Conservation (phyloP, 2,888 invertebrate genomes). For the Pollenia amentaria region DNA sequence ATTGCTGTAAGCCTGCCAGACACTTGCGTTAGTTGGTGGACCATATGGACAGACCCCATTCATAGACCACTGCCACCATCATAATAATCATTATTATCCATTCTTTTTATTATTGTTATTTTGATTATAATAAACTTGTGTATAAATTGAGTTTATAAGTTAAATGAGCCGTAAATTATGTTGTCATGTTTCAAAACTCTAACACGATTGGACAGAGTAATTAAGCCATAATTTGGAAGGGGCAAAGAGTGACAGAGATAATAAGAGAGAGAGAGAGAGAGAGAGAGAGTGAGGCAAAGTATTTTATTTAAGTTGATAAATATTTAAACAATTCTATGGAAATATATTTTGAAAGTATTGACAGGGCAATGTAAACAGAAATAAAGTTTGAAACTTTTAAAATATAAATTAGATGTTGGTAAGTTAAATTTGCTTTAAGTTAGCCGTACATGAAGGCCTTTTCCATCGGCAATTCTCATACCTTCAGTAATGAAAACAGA, state of each 20-base stretch:
- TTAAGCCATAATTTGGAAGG: constrained; percentile 54
- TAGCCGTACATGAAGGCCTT: no score
- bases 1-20: constrained; percentile 30
- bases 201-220: constrained; percentile 69
- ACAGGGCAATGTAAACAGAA: background rate
- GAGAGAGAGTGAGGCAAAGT: background rate
- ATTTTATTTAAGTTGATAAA: constrained; percentile 20
- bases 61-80: constrained; percentile 7
- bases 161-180: constrained; percentile 71
- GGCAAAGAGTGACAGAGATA: background rate
- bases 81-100: constrained; percentile 7
- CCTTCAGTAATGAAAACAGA: no score
- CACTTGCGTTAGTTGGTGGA: background rate
- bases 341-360: background rate
- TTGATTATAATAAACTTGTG: constrained; percentile 42
- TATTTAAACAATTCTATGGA: constrained; percentile 7
- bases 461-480: no score
- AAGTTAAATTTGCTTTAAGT: no score
- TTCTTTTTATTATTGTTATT: constrained; percentile 28
- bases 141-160: constrained; percentile 62
- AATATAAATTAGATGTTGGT: background rate
- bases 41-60: background rate
- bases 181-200: constrained; percentile 52
- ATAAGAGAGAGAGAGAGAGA: constrained; percentile 4
- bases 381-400: background rate